A percentile compares a stretch with the other conserved stretches of the same genome.
These are phyloP conservation scores for Orthonevra nobilis DNA, from an alignment of 2,888 invertebrate species.

Conservation along the genomic window DNA sequence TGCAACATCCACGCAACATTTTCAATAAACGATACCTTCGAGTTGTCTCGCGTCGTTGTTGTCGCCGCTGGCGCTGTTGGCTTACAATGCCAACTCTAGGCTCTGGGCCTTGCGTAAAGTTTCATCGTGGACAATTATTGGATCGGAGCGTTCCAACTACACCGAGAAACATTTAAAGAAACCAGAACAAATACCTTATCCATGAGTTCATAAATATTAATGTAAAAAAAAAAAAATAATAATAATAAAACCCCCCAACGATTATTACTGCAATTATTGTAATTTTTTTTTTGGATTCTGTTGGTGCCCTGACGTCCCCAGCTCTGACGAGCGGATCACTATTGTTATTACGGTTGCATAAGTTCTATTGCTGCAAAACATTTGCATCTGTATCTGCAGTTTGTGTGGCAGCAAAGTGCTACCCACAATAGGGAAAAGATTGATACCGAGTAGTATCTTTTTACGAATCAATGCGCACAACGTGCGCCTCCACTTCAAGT, in stretches of 20 bases:
- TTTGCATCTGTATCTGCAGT: constrained; percentile 62
- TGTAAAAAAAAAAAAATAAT: constrained; percentile 39
- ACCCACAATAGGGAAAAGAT: constrained; percentile 62
- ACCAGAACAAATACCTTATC: constrained; percentile 51
- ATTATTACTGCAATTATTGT: constrained; percentile 70
- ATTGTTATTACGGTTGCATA: constrained; percentile 68
- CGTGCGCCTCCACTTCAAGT: constrained; percentile 64
- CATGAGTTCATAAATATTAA: constrained; percentile 67
- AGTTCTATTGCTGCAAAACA: constrained; percentile 65
- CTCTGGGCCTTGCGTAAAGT: constrained; percentile 28
- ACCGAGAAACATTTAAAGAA: no score
- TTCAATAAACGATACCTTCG: constrained; percentile 23
- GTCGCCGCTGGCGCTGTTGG: neutral
- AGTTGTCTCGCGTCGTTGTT: neutral
- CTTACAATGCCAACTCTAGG: no score
- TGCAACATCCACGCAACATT: constrained; percentile 69
- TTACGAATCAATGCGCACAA: constrained; percentile 64
- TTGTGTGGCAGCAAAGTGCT: constrained; percentile 59
- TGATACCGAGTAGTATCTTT: constrained; percentile 64
- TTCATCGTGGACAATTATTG: constrained; percentile 57
- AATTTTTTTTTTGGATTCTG: constrained; percentile 67
- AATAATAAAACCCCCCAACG: constrained; percentile 42
- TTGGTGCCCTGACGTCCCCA: constrained; percentile 37
- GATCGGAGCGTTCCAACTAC: constrained; percentile 24
- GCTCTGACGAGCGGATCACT: constrained; percentile 23